A percentile compares a stretch with the other conserved stretches of the same genome.
phyloP scores from a whole-genome alignment of 2,113 vertebrate species.

The Perognathus longimembris region DNA sequence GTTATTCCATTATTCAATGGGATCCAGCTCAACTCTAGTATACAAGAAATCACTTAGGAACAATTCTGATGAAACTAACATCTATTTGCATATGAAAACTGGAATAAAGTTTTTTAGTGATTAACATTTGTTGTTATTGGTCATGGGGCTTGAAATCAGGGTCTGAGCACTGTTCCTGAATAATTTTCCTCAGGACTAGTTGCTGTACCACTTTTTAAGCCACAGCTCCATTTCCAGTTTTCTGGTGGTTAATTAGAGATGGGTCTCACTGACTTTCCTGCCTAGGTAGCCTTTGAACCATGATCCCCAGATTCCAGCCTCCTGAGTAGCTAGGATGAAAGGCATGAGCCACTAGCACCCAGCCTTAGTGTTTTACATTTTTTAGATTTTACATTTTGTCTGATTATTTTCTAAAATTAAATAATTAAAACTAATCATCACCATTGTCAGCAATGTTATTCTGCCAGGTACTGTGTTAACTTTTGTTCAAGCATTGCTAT shows the following conservation, averaged over 20 bases:
- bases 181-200: too few species aligned
- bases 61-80: background rate
- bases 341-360: too few species aligned
- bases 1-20: background rate
- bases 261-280: too few species aligned
- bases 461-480: background rate
- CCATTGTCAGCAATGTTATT: background rate
- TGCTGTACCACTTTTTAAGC: too few species aligned
- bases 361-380: too few species aligned
- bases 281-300: too few species aligned
- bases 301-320: too few species aligned
- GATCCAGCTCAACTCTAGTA: background rate
- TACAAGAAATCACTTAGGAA: background rate
- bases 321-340: too few species aligned
- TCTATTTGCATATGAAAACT: background rate
- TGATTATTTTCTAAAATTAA: background rate
- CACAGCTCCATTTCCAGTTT: too few species aligned
- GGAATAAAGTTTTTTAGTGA: background rate
- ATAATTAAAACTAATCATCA: background rate
- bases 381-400: constrained; percentile 30
- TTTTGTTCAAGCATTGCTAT: background rate
- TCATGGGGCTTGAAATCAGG: too few species aligned
- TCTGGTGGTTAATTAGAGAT: too few species aligned
- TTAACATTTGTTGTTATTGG: background rate
- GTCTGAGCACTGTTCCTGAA: too few species aligned